Base-by-base conservation (phyloP, 2,113 vertebrate species). In the Bombycilla garrulus region DNA sequence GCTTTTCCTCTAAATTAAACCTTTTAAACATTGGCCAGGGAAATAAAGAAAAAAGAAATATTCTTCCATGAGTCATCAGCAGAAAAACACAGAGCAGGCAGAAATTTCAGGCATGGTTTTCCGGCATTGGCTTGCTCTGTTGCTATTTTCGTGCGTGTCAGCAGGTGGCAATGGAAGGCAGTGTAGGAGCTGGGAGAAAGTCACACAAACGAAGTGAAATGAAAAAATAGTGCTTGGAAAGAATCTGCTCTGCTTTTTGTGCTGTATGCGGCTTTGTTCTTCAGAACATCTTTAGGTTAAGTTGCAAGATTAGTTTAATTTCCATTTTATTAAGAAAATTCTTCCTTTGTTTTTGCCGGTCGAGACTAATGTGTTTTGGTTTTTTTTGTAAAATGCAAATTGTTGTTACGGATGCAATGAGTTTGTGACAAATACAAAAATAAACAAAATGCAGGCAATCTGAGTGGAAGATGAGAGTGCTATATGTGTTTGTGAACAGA, bases 141-240 rank as follows among this genome's bases (percentile, higher is more conserved):
- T 94, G 96, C 91, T 88, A 1, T 95, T 88, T 88, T 15, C 20
- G 1, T 40, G 0, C 25, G 4, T 67, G 81, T 57, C 97, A 96
- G 97, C 56, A 97, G 97, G 85, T 97, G 97, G 96, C 69, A 86
- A 66, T 96, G 88, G 82, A 96, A 93, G 85, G 74, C 96, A 97
- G 62, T 0, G 17, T 28, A 90, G 62, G 14, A 19, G 5, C 19
- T 28, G 11, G 45, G 26, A 53, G 12, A 79, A 1, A 36, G 21
- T 28, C 25, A 2, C 12, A 8, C 11, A 0, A 6, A 15, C 6
- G 2, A 22, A n/a, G 12, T 7, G 22, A 51, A 38, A 15, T 14
- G 16, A 7, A 48, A 53, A 73, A 21, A 10, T 10, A 23, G 14
- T 5, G 15, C 17, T 33, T 31, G 36, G 9, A 36, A 33, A 48